Evolutionary conservation across 37 sponge, comb jelly and placozoan genomes (phyloP).

Genomic region (Spongilla lacustris): DNA sequence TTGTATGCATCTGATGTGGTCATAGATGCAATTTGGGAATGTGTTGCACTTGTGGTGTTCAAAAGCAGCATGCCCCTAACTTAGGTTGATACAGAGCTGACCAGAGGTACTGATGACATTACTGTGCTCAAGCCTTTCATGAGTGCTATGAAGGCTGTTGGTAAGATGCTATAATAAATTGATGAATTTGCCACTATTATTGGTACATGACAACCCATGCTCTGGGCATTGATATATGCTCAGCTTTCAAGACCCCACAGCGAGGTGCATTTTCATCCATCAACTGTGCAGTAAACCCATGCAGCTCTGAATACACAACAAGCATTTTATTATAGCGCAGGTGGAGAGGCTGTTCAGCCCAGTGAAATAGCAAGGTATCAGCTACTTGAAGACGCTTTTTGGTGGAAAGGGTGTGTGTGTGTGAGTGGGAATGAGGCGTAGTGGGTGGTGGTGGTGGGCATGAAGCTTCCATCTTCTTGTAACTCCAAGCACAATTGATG

Average conservation of each 20-base stretch:
- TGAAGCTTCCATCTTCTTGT: too few species aligned
- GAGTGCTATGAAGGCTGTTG: background rate
- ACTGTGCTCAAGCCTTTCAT: background rate
- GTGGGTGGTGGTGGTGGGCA: background rate
- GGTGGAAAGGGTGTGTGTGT: too few species aligned
- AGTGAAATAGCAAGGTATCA: background rate
- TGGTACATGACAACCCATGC: background rate
- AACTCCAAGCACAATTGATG: too few species aligned
- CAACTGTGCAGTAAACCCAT: conserved; percentile 81
- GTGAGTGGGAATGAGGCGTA: too few species aligned
- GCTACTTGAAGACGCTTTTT: too few species aligned
- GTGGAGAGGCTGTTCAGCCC: background rate
- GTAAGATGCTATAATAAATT: background rate
- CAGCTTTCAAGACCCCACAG: conserved; percentile 15
- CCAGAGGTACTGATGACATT: background rate
- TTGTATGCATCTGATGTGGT: too few species aligned
- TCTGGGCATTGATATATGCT: background rate
- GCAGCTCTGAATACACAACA: conserved; percentile 56
- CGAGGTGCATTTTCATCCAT: conserved; percentile 70
- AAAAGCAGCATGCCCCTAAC: too few species aligned
- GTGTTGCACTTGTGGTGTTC: too few species aligned
- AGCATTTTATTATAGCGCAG: conserved; percentile 42
- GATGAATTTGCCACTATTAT: background rate
- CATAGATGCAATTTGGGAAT: too few species aligned
- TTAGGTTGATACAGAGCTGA: conserved; percentile 46